Base-by-base conservation (phyloP, 2,888 invertebrate species). In the Oxytorus armatus region DNA sequence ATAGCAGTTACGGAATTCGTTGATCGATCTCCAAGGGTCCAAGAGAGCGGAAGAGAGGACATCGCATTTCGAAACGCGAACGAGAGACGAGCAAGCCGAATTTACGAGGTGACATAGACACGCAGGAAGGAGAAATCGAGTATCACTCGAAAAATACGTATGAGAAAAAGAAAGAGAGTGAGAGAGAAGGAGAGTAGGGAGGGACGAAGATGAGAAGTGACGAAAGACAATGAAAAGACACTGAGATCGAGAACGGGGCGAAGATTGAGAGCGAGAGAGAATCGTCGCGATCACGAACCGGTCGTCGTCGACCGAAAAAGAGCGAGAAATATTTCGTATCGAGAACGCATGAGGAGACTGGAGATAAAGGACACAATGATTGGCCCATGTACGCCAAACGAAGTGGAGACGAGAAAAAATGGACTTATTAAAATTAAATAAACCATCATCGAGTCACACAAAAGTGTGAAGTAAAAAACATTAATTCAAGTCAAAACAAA, bases 61-160 rank as follows among this genome's bases (percentile, higher is more conserved):
- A 59, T 2, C 29, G 2, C 36, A 8, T 72, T 53, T 23, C 47
- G 29, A 47, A 47, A 59, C 16, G n/a, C n/a, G 66, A 23, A 59
- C 36, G 66, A 73, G 74, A 74, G 55, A 79, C 42, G 79, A 69
- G 47, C n/a, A n/a, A n/a, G 59, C 42, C 72, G 69, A 82, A 82
- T 82, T 82, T 82, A 82, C 80, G 82, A 82, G 82, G 82, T 82
- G 82, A 72, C 80, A n/a, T n/a, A 73, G 76, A 63, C 39, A 61
- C 47, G 51, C 65, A 49, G 36, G 55, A 42, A 53, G 47, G 47
- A n/a, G 11, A 68, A 39, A 51, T 39, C 23, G 57, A 23, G 44
- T 29, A 53, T 49, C 63, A 57, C 57, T 82, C 77, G 78, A 83
- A 82, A 70, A 69, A 82, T 76, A 75, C 51, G 72, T 57, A 36